Evolutionary conservation across 1,140 invertebrate genomes (phyloP).

Genomic region (Danaus plexippus): DNA sequence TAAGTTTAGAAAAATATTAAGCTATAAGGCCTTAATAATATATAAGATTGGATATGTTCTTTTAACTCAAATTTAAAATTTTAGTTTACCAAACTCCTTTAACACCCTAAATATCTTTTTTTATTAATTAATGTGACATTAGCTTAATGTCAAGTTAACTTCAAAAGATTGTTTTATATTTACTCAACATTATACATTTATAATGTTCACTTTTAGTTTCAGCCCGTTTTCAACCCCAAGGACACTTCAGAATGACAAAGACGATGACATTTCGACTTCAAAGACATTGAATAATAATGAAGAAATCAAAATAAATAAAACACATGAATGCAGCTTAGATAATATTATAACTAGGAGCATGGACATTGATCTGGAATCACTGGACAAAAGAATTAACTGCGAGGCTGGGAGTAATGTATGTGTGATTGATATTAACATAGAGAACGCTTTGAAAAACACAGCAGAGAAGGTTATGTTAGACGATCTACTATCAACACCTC

Average conservation of each 20-base stretch:
- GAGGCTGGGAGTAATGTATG: constrained; percentile 16
- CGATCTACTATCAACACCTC: constrained; percentile 40
- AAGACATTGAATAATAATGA: constrained; percentile 21
- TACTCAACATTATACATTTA: too few relatives aligned
- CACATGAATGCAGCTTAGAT: background rate
- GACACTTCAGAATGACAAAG: constrained; percentile 32
- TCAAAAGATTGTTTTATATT: too few relatives aligned
- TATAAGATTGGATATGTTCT: too few relatives aligned
- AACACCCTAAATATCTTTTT: too few relatives aligned
- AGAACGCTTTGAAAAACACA: constrained; percentile 41
- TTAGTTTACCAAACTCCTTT: too few relatives aligned
- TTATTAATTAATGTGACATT: too few relatives aligned
- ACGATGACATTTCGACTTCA: constrained; percentile 21
- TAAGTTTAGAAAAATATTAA: too few relatives aligned
- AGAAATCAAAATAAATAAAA: constrained; percentile 9
- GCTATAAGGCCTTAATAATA: too few relatives aligned
- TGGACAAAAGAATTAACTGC: constrained; percentile 6
- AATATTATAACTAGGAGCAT: background rate
- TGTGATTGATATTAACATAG: constrained; percentile 50
- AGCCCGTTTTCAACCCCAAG: constrained; percentile 49
- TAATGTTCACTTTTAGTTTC: constrained; percentile 32
- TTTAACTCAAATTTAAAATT: too few relatives aligned
- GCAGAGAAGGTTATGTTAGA: constrained; percentile 39
- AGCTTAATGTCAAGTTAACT: too few relatives aligned
- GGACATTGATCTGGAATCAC: constrained; percentile 1